Conservation (phyloP, 2,888 invertebrate genomes). For the Lasioglossum calceatum region DNA sequence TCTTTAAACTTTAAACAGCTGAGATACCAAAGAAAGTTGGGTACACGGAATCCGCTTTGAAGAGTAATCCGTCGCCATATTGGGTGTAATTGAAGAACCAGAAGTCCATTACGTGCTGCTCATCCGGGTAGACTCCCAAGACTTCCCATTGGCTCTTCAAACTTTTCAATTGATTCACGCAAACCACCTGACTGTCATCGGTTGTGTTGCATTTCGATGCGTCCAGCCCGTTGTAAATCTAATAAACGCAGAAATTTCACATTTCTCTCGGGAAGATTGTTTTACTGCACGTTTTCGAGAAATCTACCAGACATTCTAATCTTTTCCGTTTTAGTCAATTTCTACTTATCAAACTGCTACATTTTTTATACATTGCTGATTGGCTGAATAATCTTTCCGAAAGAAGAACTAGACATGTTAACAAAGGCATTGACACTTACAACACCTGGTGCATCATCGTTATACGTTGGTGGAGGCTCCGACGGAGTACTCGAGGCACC, state of each 20-base stretch:
- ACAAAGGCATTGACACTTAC: conserved; percentile 24
- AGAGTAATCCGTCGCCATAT: not conserved
- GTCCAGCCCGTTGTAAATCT: conserved; percentile 93
- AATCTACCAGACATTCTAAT: not conserved
- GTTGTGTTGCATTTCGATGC: conserved; percentile 86
- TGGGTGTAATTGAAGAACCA: conserved; percentile 38
- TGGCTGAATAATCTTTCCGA: not conserved
- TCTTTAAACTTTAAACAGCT: too few relatives aligned
- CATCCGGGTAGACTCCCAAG: conserved; percentile 7
- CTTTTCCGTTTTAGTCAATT: not conserved
- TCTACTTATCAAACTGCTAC: not conserved
- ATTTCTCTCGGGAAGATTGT: not conserved
- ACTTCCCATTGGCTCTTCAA: conserved; percentile 85
- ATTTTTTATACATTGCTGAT: not conserved
- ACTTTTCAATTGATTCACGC: conserved; percentile 89
- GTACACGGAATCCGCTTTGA: not conserved
- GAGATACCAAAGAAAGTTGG: not conserved
- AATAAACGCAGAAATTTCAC: conserved; percentile 34
- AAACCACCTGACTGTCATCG: conserved; percentile 83
- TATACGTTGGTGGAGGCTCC: not conserved
- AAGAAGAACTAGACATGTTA: not conserved
- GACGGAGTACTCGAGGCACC: not conserved
- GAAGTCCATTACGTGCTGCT: conserved; percentile 27
- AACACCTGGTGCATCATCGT: conserved; percentile 6
- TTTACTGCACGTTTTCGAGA: not conserved